Conservation (phyloP, 2,888 invertebrate genomes). For the Halictus quadricinctus region DNA sequence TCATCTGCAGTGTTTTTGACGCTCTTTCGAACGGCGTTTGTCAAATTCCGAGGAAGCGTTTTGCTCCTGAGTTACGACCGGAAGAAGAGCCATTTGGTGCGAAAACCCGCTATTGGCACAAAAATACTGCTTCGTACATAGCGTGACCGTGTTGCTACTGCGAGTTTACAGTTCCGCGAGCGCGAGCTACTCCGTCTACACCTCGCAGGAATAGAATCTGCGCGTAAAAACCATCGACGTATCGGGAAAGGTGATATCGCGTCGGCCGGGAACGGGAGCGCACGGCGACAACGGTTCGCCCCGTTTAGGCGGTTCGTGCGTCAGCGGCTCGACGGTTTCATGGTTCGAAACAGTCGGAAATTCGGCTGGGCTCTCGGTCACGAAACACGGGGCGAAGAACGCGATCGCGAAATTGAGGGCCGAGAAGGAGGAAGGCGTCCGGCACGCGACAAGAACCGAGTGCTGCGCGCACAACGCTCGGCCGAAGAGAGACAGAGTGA, state of each 20-base stretch:
- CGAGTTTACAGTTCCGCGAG: neutral
- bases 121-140: neutral
- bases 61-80: fast-evolving
- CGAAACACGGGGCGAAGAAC: slow-evolving; percentile 15
- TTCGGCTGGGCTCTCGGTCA: slow-evolving; percentile 24
- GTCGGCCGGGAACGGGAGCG: neutral
- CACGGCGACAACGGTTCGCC: neutral
- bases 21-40: neutral
- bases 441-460: slow-evolving; percentile 55
- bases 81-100: neutral
- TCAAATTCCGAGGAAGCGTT: neutral
- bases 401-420: slow-evolving; percentile 42
- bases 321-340: neutral
- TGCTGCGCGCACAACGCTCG: slow-evolving; percentile 19
- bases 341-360: neutral
- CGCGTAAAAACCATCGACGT: neutral
- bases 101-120: neutral
- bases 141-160: neutral
- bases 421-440: slow-evolving; percentile 16
- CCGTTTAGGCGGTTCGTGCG: neutral
- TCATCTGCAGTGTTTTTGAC: neutral
- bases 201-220: neutral
- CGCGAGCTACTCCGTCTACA: neutral
- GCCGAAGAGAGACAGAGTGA: neutral
- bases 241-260: neutral